Base-by-base conservation (phyloP, 2,113 vertebrate genomes). In the Gallinago media region DNA sequence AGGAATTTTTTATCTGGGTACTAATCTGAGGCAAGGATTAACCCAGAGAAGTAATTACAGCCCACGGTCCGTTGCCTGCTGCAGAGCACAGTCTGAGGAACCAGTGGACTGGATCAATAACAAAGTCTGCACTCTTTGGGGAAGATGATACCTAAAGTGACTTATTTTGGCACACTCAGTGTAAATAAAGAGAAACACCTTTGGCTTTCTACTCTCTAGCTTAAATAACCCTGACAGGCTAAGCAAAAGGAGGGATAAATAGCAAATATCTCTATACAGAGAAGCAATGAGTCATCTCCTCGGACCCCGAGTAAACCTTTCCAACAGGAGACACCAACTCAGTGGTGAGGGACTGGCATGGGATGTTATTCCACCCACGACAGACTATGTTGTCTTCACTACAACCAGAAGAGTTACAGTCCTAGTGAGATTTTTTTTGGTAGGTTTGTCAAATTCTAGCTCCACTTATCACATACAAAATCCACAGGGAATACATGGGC, bases 401-500 rank as follows among this genome's bases (percentile, higher is more conserved):
- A 34, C 55, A 76, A 62, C 4, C 77, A 83, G 34, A 32, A 16
- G 11, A 50, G 11, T 31, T 49, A 18, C 1, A 49, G 34, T 22
- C 31, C 1, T 0, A n/a, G 12, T 5, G 16, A 82, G 19, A 10
- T 2, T 19, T 38, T 38, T 72, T 34, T 47, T 6, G 15, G 36
- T 20, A 63, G 14, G 20, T 34, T 58, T 52, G 13, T 46, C 29
- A 34, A 54, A 19, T 19, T 12, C 21, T 17, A 23, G 12, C 62
- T 83, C 46, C 6, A 0, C 17, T 78, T 34, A 9, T 15, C 27
- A 29, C 12, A 1, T 13, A 38, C 6, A 49, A 40, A 15, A 23
- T 16, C 36, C 15, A 9, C 0, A 0, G 6, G 3, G 61, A 22
- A 36, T 32, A 12, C 31, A 8, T 1, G 0, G 46, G 38, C 15